A percentile compares a stretch with the other conserved stretches of the same genome.
These are phyloP conservation scores for Paragorgia papillata DNA, from an alignment of 92 coral and sea anemone genomes.

Conservation along the genomic window DNA sequence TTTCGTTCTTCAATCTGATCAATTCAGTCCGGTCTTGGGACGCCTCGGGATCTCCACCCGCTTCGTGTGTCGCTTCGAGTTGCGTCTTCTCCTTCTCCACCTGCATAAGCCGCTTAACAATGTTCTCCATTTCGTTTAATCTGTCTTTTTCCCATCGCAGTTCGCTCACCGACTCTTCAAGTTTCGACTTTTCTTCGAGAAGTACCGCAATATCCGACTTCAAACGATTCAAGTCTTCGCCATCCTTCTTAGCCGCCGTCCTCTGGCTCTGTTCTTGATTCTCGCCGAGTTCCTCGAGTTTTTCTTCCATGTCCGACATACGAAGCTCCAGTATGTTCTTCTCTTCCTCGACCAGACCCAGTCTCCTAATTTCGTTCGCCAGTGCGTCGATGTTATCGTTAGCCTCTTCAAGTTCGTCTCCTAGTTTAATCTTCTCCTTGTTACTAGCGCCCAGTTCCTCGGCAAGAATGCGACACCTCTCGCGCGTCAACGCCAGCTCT, in stretches of 20 bases:
- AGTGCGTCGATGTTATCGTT: constrained; percentile 51
- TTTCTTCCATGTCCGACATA: constrained; percentile 70
- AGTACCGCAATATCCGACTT: constrained; percentile 59
- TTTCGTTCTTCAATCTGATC: constrained; percentile 15
- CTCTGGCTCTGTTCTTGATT: background rate
- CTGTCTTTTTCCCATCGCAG: constrained; percentile 68
- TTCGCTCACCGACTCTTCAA: constrained; percentile 67
- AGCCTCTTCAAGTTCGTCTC: constrained; percentile 79
- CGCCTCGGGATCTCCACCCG: background rate
- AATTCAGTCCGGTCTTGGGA: constrained; percentile 6
- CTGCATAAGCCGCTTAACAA: constrained; percentile 70
- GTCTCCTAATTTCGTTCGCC: constrained; percentile 31
- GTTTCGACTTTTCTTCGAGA: constrained; percentile 65
- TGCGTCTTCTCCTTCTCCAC: constrained; percentile 72
- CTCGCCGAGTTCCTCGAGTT: constrained; percentile 48
- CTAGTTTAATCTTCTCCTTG: constrained; percentile 68
- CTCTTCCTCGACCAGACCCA: constrained; percentile 24
- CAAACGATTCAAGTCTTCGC: constrained; percentile 24
- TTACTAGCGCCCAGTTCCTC: constrained; percentile 67
- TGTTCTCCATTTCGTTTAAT: constrained; percentile 68
- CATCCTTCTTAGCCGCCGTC: background rate
- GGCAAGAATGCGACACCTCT: constrained; percentile 75
- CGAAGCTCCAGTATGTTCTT: background rate
- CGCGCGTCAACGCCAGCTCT: constrained; percentile 78
- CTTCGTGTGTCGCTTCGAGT: background rate